Evolutionary conservation across 2,113 vertebrate species (phyloP).

Genomic region (Tursiops truncatus): DNA sequence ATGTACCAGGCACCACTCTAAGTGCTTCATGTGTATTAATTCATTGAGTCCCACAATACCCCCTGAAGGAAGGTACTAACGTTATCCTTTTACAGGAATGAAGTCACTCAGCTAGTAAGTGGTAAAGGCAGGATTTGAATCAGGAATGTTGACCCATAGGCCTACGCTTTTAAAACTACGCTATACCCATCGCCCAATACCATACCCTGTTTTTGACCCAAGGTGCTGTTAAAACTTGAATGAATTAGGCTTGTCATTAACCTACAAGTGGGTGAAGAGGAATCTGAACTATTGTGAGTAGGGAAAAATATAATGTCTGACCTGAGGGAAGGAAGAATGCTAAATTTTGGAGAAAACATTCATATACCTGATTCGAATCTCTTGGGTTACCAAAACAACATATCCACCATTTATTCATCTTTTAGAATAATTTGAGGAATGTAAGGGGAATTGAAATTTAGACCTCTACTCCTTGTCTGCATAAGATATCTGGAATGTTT

Average conservation of each 20-base stretch:
- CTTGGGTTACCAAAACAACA: slow-evolving; percentile 30
- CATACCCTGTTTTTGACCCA: not conserved
- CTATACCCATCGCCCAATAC: not conserved
- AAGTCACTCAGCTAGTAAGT: not conserved
- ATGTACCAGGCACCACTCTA: not conserved
- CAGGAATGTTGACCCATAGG: not conserved
- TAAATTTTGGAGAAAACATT: slow-evolving; percentile 37
- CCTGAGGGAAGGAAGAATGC: not conserved
- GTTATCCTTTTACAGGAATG: not conserved
- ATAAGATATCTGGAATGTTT: slow-evolving; percentile 54
- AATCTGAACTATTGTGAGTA: not conserved
- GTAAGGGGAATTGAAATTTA: slow-evolving; percentile 28
- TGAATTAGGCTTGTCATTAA: not conserved
- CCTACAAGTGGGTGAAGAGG: not conserved
- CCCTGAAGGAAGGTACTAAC: not conserved
- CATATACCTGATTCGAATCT: slow-evolving; percentile 16
- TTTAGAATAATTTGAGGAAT: slow-evolving; percentile 60
- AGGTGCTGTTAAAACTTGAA: not conserved
- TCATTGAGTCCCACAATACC: not conserved
- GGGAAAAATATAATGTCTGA: not conserved
- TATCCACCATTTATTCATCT: not conserved
- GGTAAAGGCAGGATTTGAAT: not conserved
- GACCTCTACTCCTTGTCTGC: slow-evolving; percentile 25
- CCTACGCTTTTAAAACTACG: not conserved
- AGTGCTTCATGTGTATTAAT: not conserved